Conservation (phyloP, 2,113 vertebrate genomes). For the Camelus bactrianus region DNA sequence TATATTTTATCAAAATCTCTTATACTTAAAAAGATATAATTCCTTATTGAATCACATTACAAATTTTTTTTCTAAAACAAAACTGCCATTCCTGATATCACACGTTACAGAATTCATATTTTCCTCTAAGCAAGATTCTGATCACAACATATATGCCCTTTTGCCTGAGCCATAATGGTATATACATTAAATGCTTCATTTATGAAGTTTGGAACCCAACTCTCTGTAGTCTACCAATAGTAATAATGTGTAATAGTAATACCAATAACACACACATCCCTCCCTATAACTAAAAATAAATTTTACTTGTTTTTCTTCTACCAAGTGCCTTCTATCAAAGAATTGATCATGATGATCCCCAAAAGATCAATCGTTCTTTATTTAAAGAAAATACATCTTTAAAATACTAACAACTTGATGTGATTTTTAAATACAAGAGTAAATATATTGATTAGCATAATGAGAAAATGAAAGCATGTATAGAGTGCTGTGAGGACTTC, state of each 20-base stretch:
- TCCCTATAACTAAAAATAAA: neutral
- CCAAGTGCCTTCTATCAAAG: neutral
- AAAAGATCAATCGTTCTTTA: slow-evolving; percentile 9
- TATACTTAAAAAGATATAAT: neutral
- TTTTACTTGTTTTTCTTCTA: slow-evolving; percentile 26
- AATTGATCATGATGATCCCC: neutral
- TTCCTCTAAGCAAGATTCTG: neutral
- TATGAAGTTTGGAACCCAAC: neutral
- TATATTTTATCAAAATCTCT: neutral
- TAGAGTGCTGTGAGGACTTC: slow-evolving; percentile 50
- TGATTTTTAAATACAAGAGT: slow-evolving; percentile 50
- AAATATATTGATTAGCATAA: slow-evolving; percentile 61
- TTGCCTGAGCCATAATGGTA: neutral
- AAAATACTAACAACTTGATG: slow-evolving; percentile 11
- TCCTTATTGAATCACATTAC: neutral
- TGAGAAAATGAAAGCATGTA: slow-evolving; percentile 62
- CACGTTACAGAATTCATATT: neutral
- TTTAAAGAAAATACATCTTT: slow-evolving; percentile 30
- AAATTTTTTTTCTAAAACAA: slow-evolving; percentile 10
- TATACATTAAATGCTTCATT: neutral
- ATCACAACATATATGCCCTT: neutral
- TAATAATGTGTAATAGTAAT: neutral
- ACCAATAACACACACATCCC: neutral
- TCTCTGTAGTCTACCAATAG: neutral
- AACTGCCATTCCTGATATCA: neutral